Base-by-base conservation (phyloP, 1,140 invertebrate species). In the Calliphora vicina region DNA sequence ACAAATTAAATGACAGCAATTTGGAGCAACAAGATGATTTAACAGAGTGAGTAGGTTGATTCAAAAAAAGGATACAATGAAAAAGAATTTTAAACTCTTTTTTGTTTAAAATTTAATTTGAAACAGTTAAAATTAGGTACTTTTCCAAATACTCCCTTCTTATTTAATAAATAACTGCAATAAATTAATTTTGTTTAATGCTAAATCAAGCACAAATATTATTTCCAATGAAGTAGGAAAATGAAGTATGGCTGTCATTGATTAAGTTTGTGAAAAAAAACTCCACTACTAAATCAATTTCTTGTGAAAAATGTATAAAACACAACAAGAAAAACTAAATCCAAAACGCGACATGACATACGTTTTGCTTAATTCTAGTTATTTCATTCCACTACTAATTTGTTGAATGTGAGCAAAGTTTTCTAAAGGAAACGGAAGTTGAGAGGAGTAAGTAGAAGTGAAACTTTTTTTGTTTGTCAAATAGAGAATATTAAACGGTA, bases 371-470 rank as follows among this genome's bases (percentile, higher is more conserved):
- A 78, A 43, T 78, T 43, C 74, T 17, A 43, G 43, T 43, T 43
- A 9, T 78, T 6, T n/a, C 61, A 1, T 78, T 25, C 35, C 23
- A 15, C 23, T 43, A 78, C 42, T 78, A 20, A 20, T 78, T 78
- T 43, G 2, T n/a, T 2, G 35, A 3, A 43, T 42, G n/a, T 45
- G 35, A 78, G 0, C 4, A 76, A 76, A n/a, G 27, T 35, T 76
- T n/a, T 76, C 1, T 17, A 45, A 29, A 78, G 74, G 74, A 78
- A 78, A 78, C 35, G 74, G 74, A 78, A 23, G 23, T 45, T 23
- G 9, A 23, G 73, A 43, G 35, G 42, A 43, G 6, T 43, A 8
- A 5, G 74, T 2, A 45, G 67, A 72, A 35, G n/a, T 42, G 15
- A 45, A 74, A 35, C 72, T 74, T 15, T 35, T 29, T 29, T 29